Evolutionary conservation across 92 coral and sea anemone species (phyloP), one percentile per base, ranked within the genome.

Genomic region (Pocillopora meandrina): DNA sequence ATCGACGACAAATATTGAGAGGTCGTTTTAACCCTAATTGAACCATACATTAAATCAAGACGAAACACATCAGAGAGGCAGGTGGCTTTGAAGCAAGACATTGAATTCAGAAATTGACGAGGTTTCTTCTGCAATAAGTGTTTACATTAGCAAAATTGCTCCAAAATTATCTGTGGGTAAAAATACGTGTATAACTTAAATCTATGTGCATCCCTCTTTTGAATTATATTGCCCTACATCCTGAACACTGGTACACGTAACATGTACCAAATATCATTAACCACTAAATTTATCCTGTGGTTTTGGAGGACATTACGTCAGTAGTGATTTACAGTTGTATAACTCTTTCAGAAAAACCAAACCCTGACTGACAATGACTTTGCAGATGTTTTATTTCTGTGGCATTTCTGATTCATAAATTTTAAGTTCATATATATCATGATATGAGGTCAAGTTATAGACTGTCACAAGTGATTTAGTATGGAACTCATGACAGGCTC

Each of bases 371-470:
- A 12, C 15, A 35, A 12, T 12, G 14, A 36, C 17, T 18, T 20
- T 1, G 12, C 21, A 13, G 20, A 55, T 26, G 31, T 74, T 20
- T 55, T 23, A 42, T 23, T 74, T 61, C 61, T 56, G 35, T 2
- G 78, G 65, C 56, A 74, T 74, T 74, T 20, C 52, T 12, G n/a
- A 74, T 18, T 20, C 78, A 74, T 56, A 5, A 56, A 74, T 74
- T 55, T 74, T 74, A 55, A 74, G 23, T 15, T 18, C 63, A 20
- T 20, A 19, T 42, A 7, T 42, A 3, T 42, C 8, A 42, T 42
- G 52, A 42, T 42, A 42, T 55, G 36, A 57, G 78, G 78, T 74
- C 78, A 74, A 74, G 31, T 55, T 74, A 56, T 74, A 55, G 56
- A 55, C 78, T 74, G 78, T 56, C 80, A 76, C 47, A 61, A 76